phyloP scores from a whole-genome alignment of 2,113 vertebrate genomes.

The Tupaia chinensis region DNA sequence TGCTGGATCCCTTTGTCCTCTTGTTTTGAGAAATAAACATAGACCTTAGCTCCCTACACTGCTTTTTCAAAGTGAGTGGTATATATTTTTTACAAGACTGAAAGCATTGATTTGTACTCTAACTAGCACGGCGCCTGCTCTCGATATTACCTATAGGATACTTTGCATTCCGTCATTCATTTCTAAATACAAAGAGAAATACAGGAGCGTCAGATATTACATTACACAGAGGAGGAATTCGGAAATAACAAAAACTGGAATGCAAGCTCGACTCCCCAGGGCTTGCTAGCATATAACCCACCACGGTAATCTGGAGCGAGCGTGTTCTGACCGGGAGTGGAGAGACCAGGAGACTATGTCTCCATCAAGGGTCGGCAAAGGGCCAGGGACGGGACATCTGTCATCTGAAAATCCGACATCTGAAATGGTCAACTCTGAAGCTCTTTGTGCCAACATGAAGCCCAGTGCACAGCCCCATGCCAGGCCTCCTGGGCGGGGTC shows the following conservation, averaged over 20 bases:
- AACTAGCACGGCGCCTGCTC: neutral
- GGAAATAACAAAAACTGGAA: neutral
- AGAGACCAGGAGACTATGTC: neutral
- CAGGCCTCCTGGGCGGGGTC: no score
- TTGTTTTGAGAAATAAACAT: neutral
- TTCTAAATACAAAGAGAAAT: constrained; percentile 3
- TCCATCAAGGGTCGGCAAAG: neutral
- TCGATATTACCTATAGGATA: neutral
- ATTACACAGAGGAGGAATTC: neutral
- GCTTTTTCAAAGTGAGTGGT: neutral
- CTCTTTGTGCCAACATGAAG: no score
- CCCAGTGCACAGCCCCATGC: no score
- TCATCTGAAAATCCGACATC: no score
- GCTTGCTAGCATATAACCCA: neutral
- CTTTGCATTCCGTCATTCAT: neutral
- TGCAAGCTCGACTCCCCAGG: fast-evolving
- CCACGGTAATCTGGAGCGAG: neutral
- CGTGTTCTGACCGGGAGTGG: neutral
- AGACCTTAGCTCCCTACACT: neutral
- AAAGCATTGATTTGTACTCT: neutral
- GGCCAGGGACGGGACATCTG: no score
- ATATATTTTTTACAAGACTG: neutral
- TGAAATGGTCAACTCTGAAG: no score
- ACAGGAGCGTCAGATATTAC: neutral
- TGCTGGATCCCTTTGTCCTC: neutral